Conservation (phyloP, 2,113 vertebrate species). For the Calyptomena viridis region DNA sequence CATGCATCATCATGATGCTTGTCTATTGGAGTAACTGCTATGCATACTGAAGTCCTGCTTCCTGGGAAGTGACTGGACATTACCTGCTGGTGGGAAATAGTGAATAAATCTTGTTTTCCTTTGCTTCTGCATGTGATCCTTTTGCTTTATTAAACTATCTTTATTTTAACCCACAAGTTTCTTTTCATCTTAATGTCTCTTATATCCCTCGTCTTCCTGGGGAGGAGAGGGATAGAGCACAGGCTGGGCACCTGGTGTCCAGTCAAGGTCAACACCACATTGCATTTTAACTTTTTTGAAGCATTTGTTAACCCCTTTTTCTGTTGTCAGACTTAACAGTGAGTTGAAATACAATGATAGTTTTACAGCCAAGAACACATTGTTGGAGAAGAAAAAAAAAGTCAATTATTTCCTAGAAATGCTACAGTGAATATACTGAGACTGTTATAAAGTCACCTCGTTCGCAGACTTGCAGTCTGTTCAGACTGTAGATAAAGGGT, state of each 20-base stretch:
- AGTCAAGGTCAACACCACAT: neutral
- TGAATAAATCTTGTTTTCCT: neutral
- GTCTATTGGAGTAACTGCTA: neutral
- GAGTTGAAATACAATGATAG: neutral
- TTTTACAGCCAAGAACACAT: neutral
- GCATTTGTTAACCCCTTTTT: neutral
- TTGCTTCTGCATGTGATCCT: accelerated
- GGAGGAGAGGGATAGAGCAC: neutral
- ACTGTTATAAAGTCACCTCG: neutral
- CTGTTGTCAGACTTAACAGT: neutral
- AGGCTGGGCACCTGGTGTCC: neutral
- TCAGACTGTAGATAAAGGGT: conserved; percentile 60
- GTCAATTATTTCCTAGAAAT: conserved; percentile 3
- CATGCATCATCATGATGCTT: neutral
- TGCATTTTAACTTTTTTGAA: neutral
- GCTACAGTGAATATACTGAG: neutral
- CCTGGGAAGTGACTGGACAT: neutral
- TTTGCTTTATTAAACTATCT: neutral
- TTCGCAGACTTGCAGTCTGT: neutral
- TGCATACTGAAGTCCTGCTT: neutral
- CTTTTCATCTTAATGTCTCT: neutral
- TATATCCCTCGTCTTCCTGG: neutral
- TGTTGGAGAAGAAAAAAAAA: neutral
- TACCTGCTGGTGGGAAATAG: neutral
- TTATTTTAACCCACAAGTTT: neutral